Conservation (phyloP, 1,140 invertebrate species). For the Steinernema feltiae region DNA sequence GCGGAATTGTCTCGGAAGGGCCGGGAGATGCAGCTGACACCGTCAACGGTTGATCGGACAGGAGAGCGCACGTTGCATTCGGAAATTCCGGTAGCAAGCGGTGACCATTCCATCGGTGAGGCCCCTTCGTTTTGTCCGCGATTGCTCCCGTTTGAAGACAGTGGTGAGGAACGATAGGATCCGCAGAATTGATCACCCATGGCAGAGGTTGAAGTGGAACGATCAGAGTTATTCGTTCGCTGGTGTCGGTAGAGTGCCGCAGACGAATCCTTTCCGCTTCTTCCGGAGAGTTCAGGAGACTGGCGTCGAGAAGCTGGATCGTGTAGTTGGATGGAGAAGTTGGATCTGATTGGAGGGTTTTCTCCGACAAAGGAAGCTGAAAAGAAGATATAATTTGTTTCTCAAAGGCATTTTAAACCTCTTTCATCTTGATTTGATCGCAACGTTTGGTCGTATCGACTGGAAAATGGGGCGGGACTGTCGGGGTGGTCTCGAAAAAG, state of each 20-base stretch:
- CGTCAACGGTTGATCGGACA: neutral
- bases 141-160: conserved; percentile 20
- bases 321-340: too few species aligned
- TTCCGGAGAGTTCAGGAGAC: conserved; percentile 10
- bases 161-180: conserved; percentile 22
- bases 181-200: conserved; percentile 21
- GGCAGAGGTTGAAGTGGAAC: conserved; percentile 32
- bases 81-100: conserved; percentile 10
- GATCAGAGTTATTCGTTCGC: conserved; percentile 24
- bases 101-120: conserved; percentile 5
- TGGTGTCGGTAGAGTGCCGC: neutral
- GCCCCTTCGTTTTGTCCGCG: conserved; percentile 13
- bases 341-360: conserved; percentile 6
- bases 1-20: neutral
- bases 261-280: conserved; percentile 16
- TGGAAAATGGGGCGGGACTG: conserved; percentile 26
- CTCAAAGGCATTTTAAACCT: neutral
- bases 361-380: conserved; percentile 16
- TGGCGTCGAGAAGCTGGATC: conserved; percentile 4
- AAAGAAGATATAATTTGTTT: neutral
- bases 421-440: neutral
- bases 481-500: conserved; percentile 48
- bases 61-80: conserved; percentile 8
- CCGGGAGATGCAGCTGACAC: conserved; percentile 23
- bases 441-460: neutral